A percentile compares a stretch with the other conserved stretches of the same genome.
Conservation (phyloP, 2,797 vertebrate species). For the Acanthiza pusilla region DNA sequence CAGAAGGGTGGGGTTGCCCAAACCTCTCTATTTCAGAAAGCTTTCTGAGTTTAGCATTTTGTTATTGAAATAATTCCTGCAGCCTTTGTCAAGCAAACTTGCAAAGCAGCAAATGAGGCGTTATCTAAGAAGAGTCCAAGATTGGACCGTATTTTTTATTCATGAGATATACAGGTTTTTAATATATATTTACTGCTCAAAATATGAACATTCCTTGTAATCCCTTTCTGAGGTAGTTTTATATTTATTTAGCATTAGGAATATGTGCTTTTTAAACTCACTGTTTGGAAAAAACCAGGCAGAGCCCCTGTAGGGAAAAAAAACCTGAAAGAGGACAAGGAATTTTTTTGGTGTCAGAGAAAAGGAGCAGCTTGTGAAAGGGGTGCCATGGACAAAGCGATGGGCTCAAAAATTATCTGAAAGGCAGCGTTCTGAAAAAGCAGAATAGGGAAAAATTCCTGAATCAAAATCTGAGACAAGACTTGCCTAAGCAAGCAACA, state of each 20-base stretch:
- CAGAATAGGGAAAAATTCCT: not conserved
- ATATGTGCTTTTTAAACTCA: not conserved
- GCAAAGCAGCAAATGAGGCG: not conserved
- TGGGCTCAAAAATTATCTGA: slow-evolving; percentile 4
- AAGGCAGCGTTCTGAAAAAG: not conserved
- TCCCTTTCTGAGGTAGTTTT: not conserved
- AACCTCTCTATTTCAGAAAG: not conserved
- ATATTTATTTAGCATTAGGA: not conserved
- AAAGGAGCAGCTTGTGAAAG: not conserved
- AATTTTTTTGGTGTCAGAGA: not conserved
- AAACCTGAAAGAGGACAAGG: not conserved
- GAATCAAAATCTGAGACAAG: not conserved
- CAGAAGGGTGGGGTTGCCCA: not conserved
- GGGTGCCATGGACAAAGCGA: not conserved
- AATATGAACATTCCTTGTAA: not conserved
- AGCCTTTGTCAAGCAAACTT: not conserved
- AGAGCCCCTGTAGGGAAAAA: not conserved
- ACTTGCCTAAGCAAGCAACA: not conserved
- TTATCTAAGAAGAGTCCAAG: not conserved
- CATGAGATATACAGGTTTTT: not conserved
- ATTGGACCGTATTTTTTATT: not conserved
- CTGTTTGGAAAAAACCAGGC: not conserved
- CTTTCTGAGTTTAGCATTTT: not conserved
- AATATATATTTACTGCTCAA: not conserved
- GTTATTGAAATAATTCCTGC: not conserved